These are phyloP conservation scores for Hippasteria phrygiana DNA, from an alignment of 53 echinoderm and acorn worm genomes.

Conservation along the genomic window DNA sequence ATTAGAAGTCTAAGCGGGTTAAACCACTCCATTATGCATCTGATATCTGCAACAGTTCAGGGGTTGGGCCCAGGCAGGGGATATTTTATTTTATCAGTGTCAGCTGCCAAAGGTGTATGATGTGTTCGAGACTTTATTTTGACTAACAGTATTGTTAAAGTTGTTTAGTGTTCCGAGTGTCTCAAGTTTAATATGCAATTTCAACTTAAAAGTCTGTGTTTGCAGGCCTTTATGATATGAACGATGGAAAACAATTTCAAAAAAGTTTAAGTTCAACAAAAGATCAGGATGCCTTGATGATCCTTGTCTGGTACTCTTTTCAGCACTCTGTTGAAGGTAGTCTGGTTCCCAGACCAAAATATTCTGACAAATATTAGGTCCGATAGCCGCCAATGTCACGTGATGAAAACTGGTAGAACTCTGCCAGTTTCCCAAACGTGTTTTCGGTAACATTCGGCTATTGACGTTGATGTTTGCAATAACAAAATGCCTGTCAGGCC, in stretches of 20 bases:
- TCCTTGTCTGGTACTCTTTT: not conserved
- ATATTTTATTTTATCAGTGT: not conserved
- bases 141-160: constrained; percentile 1
- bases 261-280: not conserved
- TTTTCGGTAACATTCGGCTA: too few relatives aligned
- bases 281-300: not conserved
- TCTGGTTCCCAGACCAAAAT: not conserved
- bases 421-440: too few relatives aligned
- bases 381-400: too few relatives aligned
- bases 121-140: constrained; percentile 29
- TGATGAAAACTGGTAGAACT: too few relatives aligned
- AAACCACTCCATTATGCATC: not conserved
- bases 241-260: constrained; percentile 36
- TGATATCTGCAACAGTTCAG: not conserved
- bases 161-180: not conserved
- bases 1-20: not conserved
- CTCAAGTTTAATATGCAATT: constrained; percentile 59
- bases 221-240: constrained; percentile 24
- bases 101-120: not conserved
- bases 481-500: too few relatives aligned
- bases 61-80: not conserved
- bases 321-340: not conserved
- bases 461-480: too few relatives aligned
- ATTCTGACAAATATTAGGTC: too few relatives aligned
- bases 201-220: constrained; percentile 10